These are phyloP conservation scores for Meteorus sp. DNA, from an alignment of 1,140 invertebrate species.

Conservation along the genomic window DNA sequence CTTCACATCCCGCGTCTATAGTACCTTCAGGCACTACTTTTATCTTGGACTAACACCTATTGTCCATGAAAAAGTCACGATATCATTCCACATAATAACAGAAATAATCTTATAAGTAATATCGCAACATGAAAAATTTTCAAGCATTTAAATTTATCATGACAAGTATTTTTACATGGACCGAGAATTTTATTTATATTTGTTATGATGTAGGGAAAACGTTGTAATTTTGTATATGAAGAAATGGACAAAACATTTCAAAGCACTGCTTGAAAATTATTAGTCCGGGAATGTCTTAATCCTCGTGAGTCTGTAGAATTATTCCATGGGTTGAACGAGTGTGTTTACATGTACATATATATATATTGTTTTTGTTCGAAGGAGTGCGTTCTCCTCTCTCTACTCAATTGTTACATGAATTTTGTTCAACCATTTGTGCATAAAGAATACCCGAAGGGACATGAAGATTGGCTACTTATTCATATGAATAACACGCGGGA, in stretches of 20 bases:
- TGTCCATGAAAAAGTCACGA: slow-evolving; percentile 35
- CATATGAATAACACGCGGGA: slow-evolving; percentile 31
- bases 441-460: slow-evolving; percentile 2
- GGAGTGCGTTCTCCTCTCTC: neutral
- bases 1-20: slow-evolving; percentile 39
- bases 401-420: neutral
- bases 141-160: too few species aligned
- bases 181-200: too few species aligned
- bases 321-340: neutral
- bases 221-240: too few species aligned
- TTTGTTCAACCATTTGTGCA: slow-evolving; percentile 1
- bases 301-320: slow-evolving; percentile 29
- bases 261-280: slow-evolving; percentile 50
- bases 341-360: too few species aligned
- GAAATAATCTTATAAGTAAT: too few species aligned
- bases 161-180: too few species aligned
- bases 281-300: slow-evolving; percentile 56
- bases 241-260: slow-evolving; percentile 46
- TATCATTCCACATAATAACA: neutral
- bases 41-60: slow-evolving; percentile 46
- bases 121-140: neutral
- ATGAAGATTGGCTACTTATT: neutral
- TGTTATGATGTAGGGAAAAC: too few species aligned
- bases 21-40: slow-evolving; percentile 46
- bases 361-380: slow-evolving; percentile 6